Percentiles rank a stretch among this genome's conserved stretches.
phyloP scores from a whole-genome alignment of 1,140 invertebrate species.

The Aphaenogaster rudis region DNA sequence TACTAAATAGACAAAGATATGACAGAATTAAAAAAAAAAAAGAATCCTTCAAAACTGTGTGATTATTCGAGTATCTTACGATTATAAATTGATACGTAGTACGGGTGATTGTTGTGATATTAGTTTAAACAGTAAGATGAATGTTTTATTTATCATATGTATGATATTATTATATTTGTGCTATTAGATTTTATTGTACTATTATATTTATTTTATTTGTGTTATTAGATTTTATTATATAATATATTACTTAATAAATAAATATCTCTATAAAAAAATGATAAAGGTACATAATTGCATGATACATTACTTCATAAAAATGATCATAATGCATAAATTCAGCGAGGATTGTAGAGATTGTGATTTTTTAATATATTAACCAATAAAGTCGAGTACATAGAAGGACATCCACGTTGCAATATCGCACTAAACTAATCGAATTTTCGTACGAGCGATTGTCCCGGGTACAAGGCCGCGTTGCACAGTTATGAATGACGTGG shows the following conservation, averaged over 20 bases:
- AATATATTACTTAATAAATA: conserved; percentile 10
- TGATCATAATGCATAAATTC: not conserved
- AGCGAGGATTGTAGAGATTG: not conserved
- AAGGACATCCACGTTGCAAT: conserved; percentile 18
- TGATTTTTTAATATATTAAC: not conserved
- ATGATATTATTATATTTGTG: not conserved
- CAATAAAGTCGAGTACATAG: not conserved
- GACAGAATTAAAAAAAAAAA: not conserved
- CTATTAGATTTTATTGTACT: too few species aligned
- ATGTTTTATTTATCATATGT: conserved; percentile 1
- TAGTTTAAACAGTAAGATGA: not conserved
- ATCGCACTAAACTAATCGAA: conserved; percentile 45
- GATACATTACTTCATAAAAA: not conserved
- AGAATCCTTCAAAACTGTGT: not conserved
- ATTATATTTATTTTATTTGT: too few species aligned
- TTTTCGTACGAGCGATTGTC: conserved; percentile 58
- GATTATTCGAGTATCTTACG: not conserved
- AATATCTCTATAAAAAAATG: not conserved
- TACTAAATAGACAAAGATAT: not conserved
- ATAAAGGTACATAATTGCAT: not conserved
- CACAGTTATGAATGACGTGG: conserved; percentile 83
- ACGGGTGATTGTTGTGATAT: conserved; percentile 1
- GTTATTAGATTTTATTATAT: not conserved
- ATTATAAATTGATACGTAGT: not conserved
- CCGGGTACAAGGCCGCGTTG: conserved; percentile 60